Evolutionary conservation across 2,888 invertebrate species (phyloP).

Genomic region (Heliconius sara): DNA sequence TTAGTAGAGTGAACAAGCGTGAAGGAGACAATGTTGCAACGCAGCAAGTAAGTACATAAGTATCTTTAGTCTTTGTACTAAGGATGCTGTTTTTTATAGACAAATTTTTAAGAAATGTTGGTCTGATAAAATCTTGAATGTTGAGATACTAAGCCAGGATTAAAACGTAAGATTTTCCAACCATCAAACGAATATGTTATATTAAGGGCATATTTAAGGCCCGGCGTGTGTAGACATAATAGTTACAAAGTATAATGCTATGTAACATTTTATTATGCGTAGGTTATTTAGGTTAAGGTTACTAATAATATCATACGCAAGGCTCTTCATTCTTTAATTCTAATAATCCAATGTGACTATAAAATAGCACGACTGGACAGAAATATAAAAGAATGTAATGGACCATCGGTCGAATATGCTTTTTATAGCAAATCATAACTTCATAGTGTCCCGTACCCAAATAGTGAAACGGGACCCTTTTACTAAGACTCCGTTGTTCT

Average conservation of each 20-base stretch:
- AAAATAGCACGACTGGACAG: neutral
- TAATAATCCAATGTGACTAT: constrained; percentile 15
- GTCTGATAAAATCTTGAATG: too few species aligned
- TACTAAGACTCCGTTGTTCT: too few species aligned
- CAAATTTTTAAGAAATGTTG: neutral
- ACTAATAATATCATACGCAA: neutral
- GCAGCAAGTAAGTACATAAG: constrained; percentile 54
- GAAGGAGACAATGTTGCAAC: constrained; percentile 65
- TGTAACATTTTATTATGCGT: neutral
- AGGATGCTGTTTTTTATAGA: constrained; percentile 32
- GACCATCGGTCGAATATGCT: neutral
- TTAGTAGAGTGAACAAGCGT: constrained; percentile 63
- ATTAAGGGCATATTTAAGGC: neutral
- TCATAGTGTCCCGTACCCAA: neutral
- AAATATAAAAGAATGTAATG: neutral
- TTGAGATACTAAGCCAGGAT: too few species aligned
- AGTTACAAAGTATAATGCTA: neutral
- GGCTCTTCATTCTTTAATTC: neutral
- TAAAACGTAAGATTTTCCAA: neutral
- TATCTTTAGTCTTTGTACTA: constrained; percentile 52
- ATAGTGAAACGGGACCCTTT: too few species aligned
- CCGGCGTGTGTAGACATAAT: too few species aligned
- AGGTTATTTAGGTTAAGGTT: constrained; percentile 25
- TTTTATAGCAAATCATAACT: neutral
- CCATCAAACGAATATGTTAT: neutral